Evolutionary conservation across 2,888 invertebrate genomes (phyloP).

Genomic region (Hirtodrosophila duncani): DNA sequence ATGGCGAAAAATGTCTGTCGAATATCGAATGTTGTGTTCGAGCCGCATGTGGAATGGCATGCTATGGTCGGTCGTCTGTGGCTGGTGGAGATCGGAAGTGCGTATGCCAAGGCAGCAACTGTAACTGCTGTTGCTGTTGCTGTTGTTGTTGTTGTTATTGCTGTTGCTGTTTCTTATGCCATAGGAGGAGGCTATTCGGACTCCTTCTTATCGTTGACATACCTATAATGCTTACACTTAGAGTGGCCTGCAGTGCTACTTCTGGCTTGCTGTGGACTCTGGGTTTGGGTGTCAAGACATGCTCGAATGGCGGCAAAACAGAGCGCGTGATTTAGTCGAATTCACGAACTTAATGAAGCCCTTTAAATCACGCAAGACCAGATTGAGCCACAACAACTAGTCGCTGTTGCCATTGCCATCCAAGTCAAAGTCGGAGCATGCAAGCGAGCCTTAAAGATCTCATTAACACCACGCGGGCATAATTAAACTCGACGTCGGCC

Average conservation of each 20-base stretch:
- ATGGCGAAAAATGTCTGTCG: slow-evolving; percentile 60
- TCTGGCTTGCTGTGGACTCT: slow-evolving; percentile 1
- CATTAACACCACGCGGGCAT: slow-evolving; percentile 77
- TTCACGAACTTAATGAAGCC: slow-evolving; percentile 80
- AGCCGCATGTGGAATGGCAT: slow-evolving; percentile 24
- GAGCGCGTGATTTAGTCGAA: slow-evolving; percentile 79
- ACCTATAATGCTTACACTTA: slow-evolving; percentile 40
- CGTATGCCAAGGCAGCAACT: slow-evolving; percentile 35
- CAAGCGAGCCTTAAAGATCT: slow-evolving; percentile 70
- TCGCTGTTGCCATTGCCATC: slow-evolving; percentile 18
- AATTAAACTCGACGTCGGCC: slow-evolving; percentile 72
- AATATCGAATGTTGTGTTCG: slow-evolving; percentile 22
- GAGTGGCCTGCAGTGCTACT: neutral
- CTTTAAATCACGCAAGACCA: slow-evolving; percentile 78
- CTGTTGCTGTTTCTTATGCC: no score
- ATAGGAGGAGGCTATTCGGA: slow-evolving; percentile 2
- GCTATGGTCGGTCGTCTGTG: no score
- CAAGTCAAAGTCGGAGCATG: slow-evolving; percentile 20
- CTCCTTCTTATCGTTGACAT: slow-evolving; percentile 35
- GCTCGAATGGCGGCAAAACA: slow-evolving; percentile 45
- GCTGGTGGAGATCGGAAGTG: slow-evolving; percentile 67
- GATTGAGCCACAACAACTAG: slow-evolving; percentile 71
- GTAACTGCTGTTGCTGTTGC: slow-evolving; percentile 7
- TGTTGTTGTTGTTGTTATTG: no score
- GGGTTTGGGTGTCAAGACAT: slow-evolving; percentile 64